These are phyloP conservation scores for Gadus macrocephalus DNA, from an alignment of 2,113 vertebrate genomes.

Conservation along the genomic window DNA sequence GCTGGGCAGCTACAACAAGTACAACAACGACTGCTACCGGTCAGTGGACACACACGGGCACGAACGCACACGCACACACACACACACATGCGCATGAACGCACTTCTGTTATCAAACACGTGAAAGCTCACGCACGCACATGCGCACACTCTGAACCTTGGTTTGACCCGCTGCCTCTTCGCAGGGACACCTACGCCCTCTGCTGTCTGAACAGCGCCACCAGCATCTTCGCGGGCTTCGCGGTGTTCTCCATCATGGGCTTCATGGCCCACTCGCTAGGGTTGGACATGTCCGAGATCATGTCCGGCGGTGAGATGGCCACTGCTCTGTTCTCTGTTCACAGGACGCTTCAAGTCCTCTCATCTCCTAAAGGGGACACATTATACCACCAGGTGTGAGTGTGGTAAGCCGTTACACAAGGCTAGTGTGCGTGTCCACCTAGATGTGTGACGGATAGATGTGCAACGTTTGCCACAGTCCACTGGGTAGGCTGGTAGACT, in stretches of 20 bases:
- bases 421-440: too few relatives aligned
- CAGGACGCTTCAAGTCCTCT: background rate
- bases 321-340: background rate
- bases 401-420: too few relatives aligned
- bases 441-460: too few relatives aligned
- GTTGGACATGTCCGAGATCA: constrained; percentile 63
- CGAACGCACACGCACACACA: constrained; percentile 1
- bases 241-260: constrained; percentile 82
- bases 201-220: constrained; percentile 84
- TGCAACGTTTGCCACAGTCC: too few relatives aligned
- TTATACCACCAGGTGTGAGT: too few relatives aligned
- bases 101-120: too few relatives aligned
- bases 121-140: too few relatives aligned
- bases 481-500: too few relatives aligned
- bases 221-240: constrained; percentile 84
- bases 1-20: constrained; percentile 93
- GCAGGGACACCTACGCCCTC: constrained; percentile 82
- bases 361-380: background rate
- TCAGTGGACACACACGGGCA: constrained; percentile 45
- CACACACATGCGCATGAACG: background rate
- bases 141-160: too few relatives aligned
- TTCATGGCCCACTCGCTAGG: constrained; percentile 77
- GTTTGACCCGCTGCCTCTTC: background rate
- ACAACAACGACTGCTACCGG: constrained; percentile 91
- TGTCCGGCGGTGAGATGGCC: constrained; percentile 61